phyloP scores from a whole-genome alignment of 2,113 vertebrate genomes.

The Embiotoca jacksoni region DNA sequence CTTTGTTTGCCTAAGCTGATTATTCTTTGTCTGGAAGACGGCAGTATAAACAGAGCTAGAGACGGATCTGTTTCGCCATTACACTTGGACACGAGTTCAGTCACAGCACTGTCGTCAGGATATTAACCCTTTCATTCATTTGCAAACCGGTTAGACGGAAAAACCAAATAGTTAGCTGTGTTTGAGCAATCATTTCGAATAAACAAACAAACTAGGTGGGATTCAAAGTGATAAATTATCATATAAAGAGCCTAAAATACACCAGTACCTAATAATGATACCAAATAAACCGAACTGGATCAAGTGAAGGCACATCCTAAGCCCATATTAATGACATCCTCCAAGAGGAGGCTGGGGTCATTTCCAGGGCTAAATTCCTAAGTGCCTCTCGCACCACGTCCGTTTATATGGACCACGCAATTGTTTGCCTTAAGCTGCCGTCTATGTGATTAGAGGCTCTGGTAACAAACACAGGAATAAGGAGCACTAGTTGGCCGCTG shows the following conservation, averaged over 20 bases:
- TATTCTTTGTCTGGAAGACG: conserved; percentile 34
- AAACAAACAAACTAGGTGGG: too few relatives aligned
- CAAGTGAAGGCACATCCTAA: not conserved
- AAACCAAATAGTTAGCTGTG: not conserved
- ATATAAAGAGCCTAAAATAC: too few relatives aligned
- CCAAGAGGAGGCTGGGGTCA: too few relatives aligned
- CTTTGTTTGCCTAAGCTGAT: conserved; percentile 49
- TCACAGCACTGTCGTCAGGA: not conserved
- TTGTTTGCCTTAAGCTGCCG: not conserved
- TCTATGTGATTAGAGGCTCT: conserved; percentile 6
- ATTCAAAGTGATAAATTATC: too few relatives aligned
- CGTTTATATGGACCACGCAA: not conserved
- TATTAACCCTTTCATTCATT: conserved; percentile 14
- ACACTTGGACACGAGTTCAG: not conserved
- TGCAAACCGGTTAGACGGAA: not conserved
- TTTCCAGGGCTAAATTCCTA: not conserved
- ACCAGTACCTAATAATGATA: too few relatives aligned
- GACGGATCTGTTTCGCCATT: conserved; percentile 12
- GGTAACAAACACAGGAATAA: not conserved
- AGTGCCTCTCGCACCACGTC: not conserved
- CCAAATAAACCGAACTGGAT: not conserved
- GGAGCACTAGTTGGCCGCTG: not conserved
- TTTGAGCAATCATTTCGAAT: too few relatives aligned
- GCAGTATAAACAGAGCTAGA: conserved; percentile 11
- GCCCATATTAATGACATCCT: not conserved